Evolutionary conservation across 2,113 vertebrate genomes (phyloP), one percentile per base, ranked within the genome.

Genomic region (Calyptommatus sinebrachiatus): DNA sequence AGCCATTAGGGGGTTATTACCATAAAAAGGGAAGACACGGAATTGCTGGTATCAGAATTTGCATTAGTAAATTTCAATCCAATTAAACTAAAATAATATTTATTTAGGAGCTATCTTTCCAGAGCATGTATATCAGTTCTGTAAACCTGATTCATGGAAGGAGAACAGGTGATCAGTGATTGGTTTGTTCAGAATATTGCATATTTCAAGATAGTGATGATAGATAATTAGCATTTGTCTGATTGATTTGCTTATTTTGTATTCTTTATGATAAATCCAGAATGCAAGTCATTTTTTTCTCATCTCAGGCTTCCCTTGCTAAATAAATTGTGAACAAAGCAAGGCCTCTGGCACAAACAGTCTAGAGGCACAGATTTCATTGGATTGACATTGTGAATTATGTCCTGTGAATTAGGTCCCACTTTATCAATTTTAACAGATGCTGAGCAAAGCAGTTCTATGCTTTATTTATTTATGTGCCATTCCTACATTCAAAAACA

Each of bases 1-100:
- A 96, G 93, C 95, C 95, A 94, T 91, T 95, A 94, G 95, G 94
- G 93, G 89, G 50, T 89, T 92, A 96, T 96, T 96, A 94, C 88
- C 95, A 95, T 95, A 95, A 95, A 95, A 94, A 95, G 73, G 91
- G 88, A 88, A 94, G 90, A 93, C 84, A 86, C 91, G 86, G 88
- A 92, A 89, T 93, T 91, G 86, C 77, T 93, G 90, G 90, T 72
- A 86, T 83, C 81, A 88, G 84, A 92, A 96, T 96, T 95, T 96
- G 91, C 94, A 94, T 95, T 94, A 94, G 91, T 94, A 93, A 95
- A 94, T 94, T 93, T 94, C 93, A 94, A 94, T 94, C 92, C 92
- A 94, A 93, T 95, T 94, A 94, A 93, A 92, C 83, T 93, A 91
- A 95, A 92, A 93, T 93, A 93, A 94, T 94, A 93, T 93, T 94